Percentiles rank a stretch among this genome's conserved stretches.
Conservation (phyloP, 1,140 invertebrate genomes). For the Drosophila albomicans region DNA sequence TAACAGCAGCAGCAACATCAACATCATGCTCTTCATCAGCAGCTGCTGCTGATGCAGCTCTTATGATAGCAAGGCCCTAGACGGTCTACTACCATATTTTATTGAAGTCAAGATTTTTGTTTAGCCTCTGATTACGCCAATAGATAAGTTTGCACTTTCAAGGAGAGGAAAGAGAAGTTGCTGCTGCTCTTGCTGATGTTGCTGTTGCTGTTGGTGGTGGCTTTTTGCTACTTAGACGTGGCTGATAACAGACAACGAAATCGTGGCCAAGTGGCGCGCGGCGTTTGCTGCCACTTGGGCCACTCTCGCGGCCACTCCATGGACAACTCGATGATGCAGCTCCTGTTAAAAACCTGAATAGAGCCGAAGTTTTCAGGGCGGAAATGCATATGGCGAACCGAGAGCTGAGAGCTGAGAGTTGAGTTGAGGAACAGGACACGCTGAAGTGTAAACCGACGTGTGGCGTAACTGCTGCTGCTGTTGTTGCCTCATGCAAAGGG, state of each 20-base stretch:
- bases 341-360: slow-evolving; percentile 34
- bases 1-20: slow-evolving; percentile 11
- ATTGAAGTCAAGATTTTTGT: slow-evolving; percentile 58
- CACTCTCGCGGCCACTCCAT: slow-evolving; percentile 58
- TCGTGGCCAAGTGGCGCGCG: slow-evolving; percentile 67
- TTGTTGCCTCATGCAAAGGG: slow-evolving; percentile 12
- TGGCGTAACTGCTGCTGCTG: slow-evolving; percentile 33
- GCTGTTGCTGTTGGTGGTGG: slow-evolving; percentile 1
- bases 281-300: slow-evolving; percentile 39
- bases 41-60: slow-evolving; percentile 38
- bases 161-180: background rate
- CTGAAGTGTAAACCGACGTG: slow-evolving; percentile 76
- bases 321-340: slow-evolving; percentile 21
- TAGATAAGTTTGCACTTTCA: slow-evolving; percentile 45
- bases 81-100: slow-evolving; percentile 28
- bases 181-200: background rate
- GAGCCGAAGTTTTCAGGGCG: slow-evolving; percentile 58
- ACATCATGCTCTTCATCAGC: too few species aligned
- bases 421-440: slow-evolving; percentile 9
- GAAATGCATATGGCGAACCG: slow-evolving; percentile 31
- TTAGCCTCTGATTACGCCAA: slow-evolving; percentile 58
- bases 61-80: slow-evolving; percentile 24
- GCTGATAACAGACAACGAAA: slow-evolving; percentile 60
- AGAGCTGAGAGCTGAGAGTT: slow-evolving; percentile 5
- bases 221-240: slow-evolving; percentile 25